Evolutionary conservation across 2,888 invertebrate species (phyloP), one percentile per base, ranked within the genome.

Genomic region (Augiades crinisus): DNA sequence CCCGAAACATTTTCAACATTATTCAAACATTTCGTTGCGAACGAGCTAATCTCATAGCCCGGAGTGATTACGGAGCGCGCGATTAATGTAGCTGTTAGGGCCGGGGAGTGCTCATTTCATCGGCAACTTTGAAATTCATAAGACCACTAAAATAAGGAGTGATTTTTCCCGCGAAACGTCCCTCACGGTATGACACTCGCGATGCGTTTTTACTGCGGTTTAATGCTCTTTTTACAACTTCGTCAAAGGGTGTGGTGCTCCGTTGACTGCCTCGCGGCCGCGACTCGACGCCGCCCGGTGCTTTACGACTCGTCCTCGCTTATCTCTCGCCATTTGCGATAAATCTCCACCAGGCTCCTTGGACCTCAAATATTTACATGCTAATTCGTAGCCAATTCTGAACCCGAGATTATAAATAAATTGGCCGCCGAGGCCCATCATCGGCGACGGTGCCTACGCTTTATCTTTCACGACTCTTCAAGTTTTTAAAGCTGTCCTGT

Each of bases 341-440:
- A 88, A 88, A 88, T 89, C 89, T 85, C 78, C 70, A 70, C 80
- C 76, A 77, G 75, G 68, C 78, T 83, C 78, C 82, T 79, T 79
- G 85, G 86, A 87, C 87, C 77, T 89, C 81, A 86, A 89, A 88
- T 89, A 89, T 89, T 89, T 85, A 89, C 85, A 89, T 88, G 86
- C 81, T 89, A 88, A 88, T 89, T 87, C 86, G 78, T 85, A 83
- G 84, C 75, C 83, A 81, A 84, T 87, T 82, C 78, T 73, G 82
- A 80, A 79, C 78, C 81, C 80, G 81, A 87, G 88, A 87, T 88
- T 88, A 87, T 88, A 84, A 86, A 86, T 86, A 87, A 88, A 84
- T 82, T 78, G 82, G 70, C 72, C 68, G 69, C 65, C 63, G 73
- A 69, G 78, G 74, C 75, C 73, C 78, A 79, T 83, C 79, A 80